Conservation (phyloP, 2,113 vertebrate genomes). For the Lucifuga dentata region DNA sequence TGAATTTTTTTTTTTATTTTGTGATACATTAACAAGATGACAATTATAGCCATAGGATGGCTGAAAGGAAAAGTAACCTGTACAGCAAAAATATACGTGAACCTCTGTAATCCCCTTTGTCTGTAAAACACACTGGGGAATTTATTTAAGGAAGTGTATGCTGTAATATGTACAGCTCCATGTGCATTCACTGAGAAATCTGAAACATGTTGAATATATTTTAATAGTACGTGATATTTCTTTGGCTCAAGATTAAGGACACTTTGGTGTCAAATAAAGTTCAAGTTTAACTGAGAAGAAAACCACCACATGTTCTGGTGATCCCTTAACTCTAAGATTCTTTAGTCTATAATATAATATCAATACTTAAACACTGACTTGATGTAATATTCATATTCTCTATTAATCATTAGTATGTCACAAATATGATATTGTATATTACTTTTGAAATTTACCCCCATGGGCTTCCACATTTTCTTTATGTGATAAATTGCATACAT, state of each 20-base stretch:
- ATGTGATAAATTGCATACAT: too few relatives aligned
- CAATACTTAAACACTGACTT: not conserved
- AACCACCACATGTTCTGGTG: constrained; percentile 5
- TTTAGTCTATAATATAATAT: not conserved
- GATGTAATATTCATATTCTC: not conserved
- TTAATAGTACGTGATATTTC: not conserved
- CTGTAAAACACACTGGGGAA: not conserved
- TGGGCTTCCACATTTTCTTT: too few relatives aligned
- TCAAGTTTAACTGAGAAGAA: constrained; percentile 8
- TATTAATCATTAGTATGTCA: not conserved
- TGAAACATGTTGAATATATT: not conserved
- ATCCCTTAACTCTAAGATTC: not conserved
- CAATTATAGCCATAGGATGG: not conserved
- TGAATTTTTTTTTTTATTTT: constrained; percentile 1
- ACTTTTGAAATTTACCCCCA: not conserved
- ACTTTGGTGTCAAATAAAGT: constrained; percentile 5
- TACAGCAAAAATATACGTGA: not conserved
- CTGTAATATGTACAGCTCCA: constrained; percentile 19
- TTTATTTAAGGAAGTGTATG: not conserved
- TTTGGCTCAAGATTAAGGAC: constrained; percentile 18
- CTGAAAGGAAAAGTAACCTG: not conserved
- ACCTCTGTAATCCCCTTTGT: not conserved
- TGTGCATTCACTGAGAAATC: not conserved
- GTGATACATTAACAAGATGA: not conserved
- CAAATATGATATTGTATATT: too few relatives aligned